Evolutionary conservation across 2,888 invertebrate genomes (phyloP), one percentile per base, ranked within the genome.

Genomic region (Pristionchus fissidentatus): DNA sequence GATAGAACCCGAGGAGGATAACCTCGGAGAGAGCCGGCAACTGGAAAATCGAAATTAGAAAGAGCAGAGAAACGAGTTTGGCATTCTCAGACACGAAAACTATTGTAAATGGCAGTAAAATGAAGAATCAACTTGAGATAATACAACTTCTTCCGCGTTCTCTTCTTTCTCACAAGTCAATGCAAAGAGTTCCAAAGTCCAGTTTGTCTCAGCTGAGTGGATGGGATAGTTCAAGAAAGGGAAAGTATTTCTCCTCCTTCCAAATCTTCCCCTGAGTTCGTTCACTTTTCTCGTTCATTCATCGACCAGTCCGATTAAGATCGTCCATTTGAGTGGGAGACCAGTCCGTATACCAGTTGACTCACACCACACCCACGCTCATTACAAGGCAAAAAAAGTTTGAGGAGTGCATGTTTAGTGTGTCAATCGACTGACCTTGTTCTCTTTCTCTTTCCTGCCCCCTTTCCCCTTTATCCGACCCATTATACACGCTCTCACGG

Each of bases 1-100:
- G 95, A 93, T 97, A 98, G 66, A 96, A 97, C 0, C 99, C 99
- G 86, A 99, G 95, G 82, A 99, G 95, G 13, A 98, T 94, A 83
- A 99, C 96, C 94, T 99, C 98, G 91, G 95, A 95, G 87, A 98
- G 94, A 84, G 95, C 95, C 35, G 95, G 94, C 35, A 98, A 93
- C 92, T 94, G 95, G 94, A 43, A 86, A 29, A 38, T 43, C 52
- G 83, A 60, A 35, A 41, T 38, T 73, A 35, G n/a, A 46, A 0
- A 55, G 55, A 41, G 70, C n/a, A 32, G 32, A 19, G 1, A 70
- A 70, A 22, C 15, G 8, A 7, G 41, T 41, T 70, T 52, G 13
- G 52, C 52, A 22, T 46, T 49, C 19, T 22, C 32, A 55, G 52
- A 15, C 35, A 7, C 19, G 52, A 32, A 49, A 55, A 49, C 49